Evolutionary conservation across 1,140 invertebrate genomes (phyloP).

Genomic region (Sycobia sp.): DNA sequence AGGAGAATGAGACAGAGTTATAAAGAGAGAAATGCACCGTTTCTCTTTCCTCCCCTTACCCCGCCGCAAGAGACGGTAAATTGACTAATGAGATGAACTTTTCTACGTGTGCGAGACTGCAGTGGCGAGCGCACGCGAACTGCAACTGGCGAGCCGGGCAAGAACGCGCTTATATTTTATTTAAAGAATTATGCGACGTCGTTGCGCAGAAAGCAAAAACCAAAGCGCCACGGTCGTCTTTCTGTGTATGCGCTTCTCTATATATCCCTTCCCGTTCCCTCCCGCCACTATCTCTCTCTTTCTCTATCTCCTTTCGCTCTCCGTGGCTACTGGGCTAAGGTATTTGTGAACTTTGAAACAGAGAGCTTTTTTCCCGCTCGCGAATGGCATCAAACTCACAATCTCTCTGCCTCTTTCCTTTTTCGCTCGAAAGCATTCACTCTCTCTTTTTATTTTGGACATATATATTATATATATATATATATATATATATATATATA

Average conservation of each 20-base stretch:
- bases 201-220: constrained; percentile 12
- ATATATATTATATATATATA: too few species aligned
- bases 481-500: too few species aligned
- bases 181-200: constrained; percentile 25
- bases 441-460: too few species aligned
- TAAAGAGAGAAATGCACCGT: background rate
- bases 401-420: background rate
- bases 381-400: constrained; percentile 12
- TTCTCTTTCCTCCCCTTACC: constrained; percentile 1
- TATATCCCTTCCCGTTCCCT: too few species aligned
- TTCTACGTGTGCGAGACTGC: background rate
- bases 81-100: constrained; percentile 32
- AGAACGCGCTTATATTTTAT: constrained; percentile 33
- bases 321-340: constrained; percentile 6
- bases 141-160: constrained; percentile 3
- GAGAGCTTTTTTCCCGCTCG: constrained; percentile 20
- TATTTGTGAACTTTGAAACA: constrained; percentile 33
- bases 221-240: background rate
- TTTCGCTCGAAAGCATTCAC: too few species aligned
- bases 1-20: background rate
- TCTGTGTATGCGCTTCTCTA: too few species aligned
- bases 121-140: too few species aligned
- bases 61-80: background rate
- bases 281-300: background rate
- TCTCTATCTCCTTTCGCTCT: background rate